Evolutionary conservation across 2,797 vertebrate genomes (phyloP).

Genomic region (Aulostomus chinensis): DNA sequence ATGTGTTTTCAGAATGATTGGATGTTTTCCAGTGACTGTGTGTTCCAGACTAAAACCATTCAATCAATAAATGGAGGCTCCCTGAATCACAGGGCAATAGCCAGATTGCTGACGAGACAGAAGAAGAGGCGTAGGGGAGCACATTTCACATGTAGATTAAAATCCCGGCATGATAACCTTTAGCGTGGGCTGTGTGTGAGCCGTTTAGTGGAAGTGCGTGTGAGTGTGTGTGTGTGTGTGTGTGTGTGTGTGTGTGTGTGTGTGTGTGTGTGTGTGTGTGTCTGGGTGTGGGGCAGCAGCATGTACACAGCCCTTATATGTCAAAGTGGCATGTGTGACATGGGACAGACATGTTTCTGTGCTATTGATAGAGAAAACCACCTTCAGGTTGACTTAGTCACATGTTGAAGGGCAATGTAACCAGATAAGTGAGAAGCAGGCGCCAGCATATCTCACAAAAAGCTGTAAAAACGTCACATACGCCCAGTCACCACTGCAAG

Average conservation of each 20-base stretch:
- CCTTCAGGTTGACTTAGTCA: not conserved
- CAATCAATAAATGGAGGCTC: constrained; percentile 80
- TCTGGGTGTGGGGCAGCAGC: not conserved
- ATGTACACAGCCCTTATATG: constrained; percentile 61
- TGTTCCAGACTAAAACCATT: constrained; percentile 67
- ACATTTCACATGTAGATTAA: constrained; percentile 84
- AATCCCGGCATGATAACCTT: constrained; percentile 74
- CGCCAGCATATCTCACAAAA: not conserved
- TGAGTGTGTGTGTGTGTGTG: constrained; percentile 1
- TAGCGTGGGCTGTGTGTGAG: constrained; percentile 46
- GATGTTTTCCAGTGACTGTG: constrained; percentile 22
- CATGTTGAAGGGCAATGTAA: not conserved
- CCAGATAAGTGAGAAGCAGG: not conserved
- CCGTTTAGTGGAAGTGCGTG: constrained; percentile 4
- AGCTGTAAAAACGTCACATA: not conserved
- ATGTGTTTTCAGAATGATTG: constrained; percentile 1
- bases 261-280: constrained; percentile 2
- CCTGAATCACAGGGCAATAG: constrained; percentile 65
- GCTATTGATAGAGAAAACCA: constrained; percentile 22
- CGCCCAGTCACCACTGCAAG: not conserved
- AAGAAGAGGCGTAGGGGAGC: constrained; percentile 61
- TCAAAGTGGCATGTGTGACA: constrained; percentile 67
- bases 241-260: constrained; percentile 4
- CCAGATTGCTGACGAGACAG: constrained; percentile 80
- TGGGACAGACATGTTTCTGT: constrained; percentile 37